Percentiles rank a stretch among this genome's conserved stretches.
Conservation (phyloP, 2,113 vertebrate species). For the Sus scrofa region DNA sequence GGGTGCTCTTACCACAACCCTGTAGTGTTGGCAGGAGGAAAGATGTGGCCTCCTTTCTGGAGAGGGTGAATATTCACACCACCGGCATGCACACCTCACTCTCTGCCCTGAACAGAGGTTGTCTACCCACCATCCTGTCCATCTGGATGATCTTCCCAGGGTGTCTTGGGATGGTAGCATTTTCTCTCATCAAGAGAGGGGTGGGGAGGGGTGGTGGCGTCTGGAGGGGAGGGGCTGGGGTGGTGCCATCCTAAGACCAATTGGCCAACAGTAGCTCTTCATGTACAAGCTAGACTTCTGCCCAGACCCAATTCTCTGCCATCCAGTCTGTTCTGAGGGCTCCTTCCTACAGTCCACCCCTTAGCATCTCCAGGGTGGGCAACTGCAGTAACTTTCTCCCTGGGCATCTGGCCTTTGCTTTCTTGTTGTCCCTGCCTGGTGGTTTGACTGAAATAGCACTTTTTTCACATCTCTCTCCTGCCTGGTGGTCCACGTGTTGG, state of each 20-base stretch:
- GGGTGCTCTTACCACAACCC: fast-evolving
- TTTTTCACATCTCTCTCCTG: fast-evolving
- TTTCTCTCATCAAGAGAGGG: background rate
- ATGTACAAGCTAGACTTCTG: too few species aligned
- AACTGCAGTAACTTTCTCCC: too few species aligned
- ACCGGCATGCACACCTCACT: fast-evolving
- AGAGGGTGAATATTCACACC: fast-evolving
- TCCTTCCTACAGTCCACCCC: fast-evolving
- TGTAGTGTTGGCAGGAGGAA: background rate
- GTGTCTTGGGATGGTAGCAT: background rate
- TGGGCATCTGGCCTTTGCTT: background rate
- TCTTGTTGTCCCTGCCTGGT: background rate
- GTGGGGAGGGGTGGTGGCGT: background rate
- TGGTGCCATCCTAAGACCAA: background rate
- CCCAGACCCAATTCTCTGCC: fast-evolving
- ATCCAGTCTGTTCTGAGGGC: background rate
- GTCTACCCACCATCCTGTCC: background rate
- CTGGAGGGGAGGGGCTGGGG: background rate
- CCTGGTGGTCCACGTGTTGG: background rate
- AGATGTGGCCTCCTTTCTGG: background rate
- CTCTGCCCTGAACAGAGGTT: fast-evolving
- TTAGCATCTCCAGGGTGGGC: background rate
- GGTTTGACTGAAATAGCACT: background rate
- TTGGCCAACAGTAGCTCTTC: background rate
- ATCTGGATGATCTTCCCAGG: background rate